Conservation (phyloP, 92 coral and sea anemone genomes). For the Bergia sp. region DNA sequence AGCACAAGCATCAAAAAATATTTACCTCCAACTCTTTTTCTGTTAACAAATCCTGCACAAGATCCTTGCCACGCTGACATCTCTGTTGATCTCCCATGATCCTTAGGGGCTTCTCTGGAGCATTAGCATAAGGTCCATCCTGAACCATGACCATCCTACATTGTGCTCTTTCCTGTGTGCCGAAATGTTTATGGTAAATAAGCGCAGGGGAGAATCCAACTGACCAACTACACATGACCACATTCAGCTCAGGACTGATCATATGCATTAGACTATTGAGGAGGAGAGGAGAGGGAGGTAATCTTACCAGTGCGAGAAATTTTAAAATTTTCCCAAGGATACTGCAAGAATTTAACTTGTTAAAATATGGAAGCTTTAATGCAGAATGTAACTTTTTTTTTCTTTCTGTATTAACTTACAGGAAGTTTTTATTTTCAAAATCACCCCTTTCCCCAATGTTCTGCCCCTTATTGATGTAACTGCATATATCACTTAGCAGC, state of each 20-base stretch:
- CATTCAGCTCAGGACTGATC: no score
- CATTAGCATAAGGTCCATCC: constrained; percentile 91
- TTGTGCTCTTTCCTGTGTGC: constrained; percentile 92
- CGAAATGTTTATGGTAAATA: background rate
- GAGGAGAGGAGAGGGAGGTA: no score
- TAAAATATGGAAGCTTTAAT: no score
- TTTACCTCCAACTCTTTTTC: constrained; percentile 96
- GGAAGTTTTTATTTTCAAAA: no score
- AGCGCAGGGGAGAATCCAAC: background rate
- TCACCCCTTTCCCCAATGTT: no score
- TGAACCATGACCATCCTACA: constrained; percentile 99
- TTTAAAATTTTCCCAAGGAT: background rate
- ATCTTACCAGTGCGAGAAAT: no score
- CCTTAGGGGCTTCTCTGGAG: constrained; percentile 95
- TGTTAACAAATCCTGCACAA: constrained; percentile 93
- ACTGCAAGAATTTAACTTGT: no score
- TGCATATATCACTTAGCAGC: no score
- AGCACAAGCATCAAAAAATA: background rate
- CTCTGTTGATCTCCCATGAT: constrained; percentile 97
- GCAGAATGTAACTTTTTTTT: no score
- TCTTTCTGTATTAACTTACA: no score
- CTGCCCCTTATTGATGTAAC: no score
- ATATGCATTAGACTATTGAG: no score
- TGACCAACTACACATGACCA: background rate
- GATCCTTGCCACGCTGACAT: constrained; percentile 94